These are phyloP conservation scores for Myotis yumanensis DNA, from an alignment of 2,113 vertebrate species.

Conservation along the genomic window DNA sequence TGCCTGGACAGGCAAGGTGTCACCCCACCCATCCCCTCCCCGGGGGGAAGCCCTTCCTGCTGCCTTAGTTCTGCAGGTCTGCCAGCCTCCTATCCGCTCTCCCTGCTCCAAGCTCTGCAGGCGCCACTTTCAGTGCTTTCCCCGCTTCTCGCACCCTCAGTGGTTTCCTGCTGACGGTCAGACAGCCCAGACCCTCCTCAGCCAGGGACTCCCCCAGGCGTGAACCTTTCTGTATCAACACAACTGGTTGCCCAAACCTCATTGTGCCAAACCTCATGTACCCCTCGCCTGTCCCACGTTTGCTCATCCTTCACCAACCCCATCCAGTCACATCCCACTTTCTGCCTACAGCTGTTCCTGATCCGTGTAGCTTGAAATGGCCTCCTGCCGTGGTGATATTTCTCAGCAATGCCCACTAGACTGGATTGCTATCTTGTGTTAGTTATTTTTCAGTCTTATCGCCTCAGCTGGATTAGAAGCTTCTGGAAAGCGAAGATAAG, in stretches of 20 bases:
- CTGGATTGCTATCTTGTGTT: background rate
- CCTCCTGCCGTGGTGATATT: background rate
- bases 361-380: background rate
- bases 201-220: background rate
- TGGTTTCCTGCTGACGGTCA: background rate
- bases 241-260: background rate
- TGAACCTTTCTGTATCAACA: background rate
- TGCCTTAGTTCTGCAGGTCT: background rate
- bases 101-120: background rate
- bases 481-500: conserved; percentile 47
- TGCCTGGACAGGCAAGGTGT: background rate
- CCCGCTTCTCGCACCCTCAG: background rate
- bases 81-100: background rate
- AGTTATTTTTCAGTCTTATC: background rate
- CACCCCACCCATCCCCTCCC: background rate
- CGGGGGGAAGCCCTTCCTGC: background rate
- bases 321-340: background rate
- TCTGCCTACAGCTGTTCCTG: background rate
- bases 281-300: background rate
- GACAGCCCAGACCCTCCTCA: no score
- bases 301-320: background rate
- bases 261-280: background rate
- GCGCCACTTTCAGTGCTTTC: fast-evolving
- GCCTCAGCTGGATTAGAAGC: background rate
- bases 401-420: background rate